These are phyloP conservation scores for Chamaetylas fuelleborni DNA, from an alignment of 2,113 vertebrate genomes.

Conservation along the genomic window DNA sequence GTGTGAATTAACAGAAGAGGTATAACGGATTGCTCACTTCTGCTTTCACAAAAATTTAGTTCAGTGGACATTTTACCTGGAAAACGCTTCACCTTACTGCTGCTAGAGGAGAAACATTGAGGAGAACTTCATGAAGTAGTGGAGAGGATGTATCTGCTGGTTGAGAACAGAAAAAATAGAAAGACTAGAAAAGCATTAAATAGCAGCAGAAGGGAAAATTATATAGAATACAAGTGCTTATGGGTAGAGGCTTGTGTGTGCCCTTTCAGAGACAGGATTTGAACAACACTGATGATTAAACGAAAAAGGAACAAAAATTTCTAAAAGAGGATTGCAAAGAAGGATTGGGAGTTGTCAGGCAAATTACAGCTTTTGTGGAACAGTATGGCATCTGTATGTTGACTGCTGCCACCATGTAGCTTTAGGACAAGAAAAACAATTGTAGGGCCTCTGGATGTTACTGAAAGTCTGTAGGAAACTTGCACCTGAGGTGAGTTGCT, in stretches of 20 bases:
- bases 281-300: neutral
- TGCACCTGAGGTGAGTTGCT: neutral
- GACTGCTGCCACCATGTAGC: neutral
- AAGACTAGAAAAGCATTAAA: neutral
- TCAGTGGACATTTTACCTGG: neutral
- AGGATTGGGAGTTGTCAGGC: neutral
- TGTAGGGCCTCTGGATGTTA: neutral
- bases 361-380: neutral
- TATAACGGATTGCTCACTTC: neutral
- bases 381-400: neutral
- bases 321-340: neutral
- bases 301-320: neutral
- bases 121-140: neutral
- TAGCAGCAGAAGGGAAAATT: neutral
- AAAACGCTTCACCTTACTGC: neutral
- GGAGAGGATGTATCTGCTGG: neutral
- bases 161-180: neutral
- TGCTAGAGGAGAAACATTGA: neutral
- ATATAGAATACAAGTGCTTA: neutral
- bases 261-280: neutral
- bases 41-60: neutral
- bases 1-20: neutral
- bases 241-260: neutral
- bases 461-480: neutral
- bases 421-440: neutral